Conservation (phyloP, 2,113 vertebrate genomes). For the Passer montanus region DNA sequence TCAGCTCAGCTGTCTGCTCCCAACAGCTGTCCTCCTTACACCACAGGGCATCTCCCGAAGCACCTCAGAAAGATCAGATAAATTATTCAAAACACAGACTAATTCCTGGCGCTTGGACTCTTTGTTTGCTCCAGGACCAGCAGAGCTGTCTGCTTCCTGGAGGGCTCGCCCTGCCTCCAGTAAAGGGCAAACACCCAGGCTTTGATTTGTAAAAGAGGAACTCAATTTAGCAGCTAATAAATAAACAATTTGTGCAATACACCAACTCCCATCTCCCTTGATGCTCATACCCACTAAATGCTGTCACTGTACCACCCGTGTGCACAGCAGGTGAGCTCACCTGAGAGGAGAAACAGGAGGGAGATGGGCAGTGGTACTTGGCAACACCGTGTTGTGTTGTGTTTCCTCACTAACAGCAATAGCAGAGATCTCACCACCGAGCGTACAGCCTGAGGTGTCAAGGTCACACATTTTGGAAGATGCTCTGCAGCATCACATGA, state of each 20-base stretch:
- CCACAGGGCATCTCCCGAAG: background rate
- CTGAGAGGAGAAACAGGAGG: background rate
- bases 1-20: background rate
- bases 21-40: background rate
- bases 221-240: constrained; percentile 59
- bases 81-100: constrained; percentile 38
- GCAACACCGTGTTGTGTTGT: background rate
- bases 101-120: background rate
- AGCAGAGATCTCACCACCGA: background rate
- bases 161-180: background rate
- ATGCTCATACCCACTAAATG: background rate
- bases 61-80: constrained; percentile 29
- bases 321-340: accelerated
- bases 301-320: accelerated
- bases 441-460: background rate
- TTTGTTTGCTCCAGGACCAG: background rate
- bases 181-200: constrained; percentile 16
- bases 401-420: background rate
- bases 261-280: background rate
- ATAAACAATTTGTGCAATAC: background rate
- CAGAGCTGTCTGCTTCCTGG: background rate
- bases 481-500: background rate
- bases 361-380: accelerated
- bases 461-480: constrained; percentile 5
- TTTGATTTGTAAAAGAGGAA: constrained; percentile 23